phyloP scores from a whole-genome alignment of 2,888 invertebrate genomes.

The Ormyrus pomaceus region DNA sequence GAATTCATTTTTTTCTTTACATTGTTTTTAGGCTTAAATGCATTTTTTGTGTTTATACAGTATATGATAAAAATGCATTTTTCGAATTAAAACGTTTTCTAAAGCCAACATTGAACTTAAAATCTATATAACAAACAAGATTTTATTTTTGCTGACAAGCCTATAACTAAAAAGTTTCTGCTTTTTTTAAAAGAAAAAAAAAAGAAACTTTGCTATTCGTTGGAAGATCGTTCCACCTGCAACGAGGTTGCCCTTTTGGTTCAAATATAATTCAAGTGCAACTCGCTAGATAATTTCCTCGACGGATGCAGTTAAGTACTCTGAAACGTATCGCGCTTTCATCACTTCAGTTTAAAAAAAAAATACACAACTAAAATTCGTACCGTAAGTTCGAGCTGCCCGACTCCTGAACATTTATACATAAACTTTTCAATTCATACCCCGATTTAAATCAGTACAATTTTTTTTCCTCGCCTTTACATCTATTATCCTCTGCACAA shows the following conservation, averaged over 20 bases:
- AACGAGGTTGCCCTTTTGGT: conserved; percentile 18
- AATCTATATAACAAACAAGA: no score
- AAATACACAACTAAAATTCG: conserved; percentile 2
- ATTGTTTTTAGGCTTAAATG: not conserved
- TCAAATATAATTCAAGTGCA: conserved; percentile 25
- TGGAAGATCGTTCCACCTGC: conserved; percentile 19
- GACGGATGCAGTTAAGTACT: conserved; percentile 42
- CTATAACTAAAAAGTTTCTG: not conserved
- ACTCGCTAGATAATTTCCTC: not conserved
- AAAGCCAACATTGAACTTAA: not conserved
- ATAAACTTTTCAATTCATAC: conserved; percentile 35
- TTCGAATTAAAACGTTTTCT: conserved; percentile 2
- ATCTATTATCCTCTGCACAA: conserved; percentile 54
- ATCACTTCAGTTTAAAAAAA: conserved; percentile 4
- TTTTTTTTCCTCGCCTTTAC: conserved; percentile 52
- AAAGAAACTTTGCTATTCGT: conserved; percentile 7
- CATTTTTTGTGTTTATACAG: not conserved
- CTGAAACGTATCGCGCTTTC: conserved; percentile 13
- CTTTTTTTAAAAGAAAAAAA: conserved; percentile 16
- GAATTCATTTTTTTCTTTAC: conserved; percentile 14
- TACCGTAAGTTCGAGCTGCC: conserved; percentile 44
- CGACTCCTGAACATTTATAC: conserved; percentile 31
- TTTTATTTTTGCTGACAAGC: no score
- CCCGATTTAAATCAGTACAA: conserved; percentile 25
- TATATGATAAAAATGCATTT: conserved; percentile 20